Percentiles rank a stretch among this genome's conserved stretches.
Evolutionary conservation across 2,888 invertebrate genomes (phyloP).

Genomic region (Dascillus cervinus): DNA sequence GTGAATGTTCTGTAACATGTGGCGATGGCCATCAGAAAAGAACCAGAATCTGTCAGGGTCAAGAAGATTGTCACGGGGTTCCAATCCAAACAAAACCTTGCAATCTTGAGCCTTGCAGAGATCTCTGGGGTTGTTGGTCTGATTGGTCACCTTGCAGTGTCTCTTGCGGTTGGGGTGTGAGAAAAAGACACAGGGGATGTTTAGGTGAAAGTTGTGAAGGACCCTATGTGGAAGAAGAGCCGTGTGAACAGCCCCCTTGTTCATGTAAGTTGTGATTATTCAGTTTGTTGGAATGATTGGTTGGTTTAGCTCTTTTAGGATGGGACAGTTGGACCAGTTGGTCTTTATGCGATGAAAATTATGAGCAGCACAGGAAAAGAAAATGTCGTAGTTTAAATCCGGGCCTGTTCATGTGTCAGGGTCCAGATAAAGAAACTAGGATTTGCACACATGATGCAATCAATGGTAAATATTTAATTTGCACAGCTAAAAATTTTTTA

Average conservation of each 20-base stretch:
- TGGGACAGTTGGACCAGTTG: conserved; percentile 75
- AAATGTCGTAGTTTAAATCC: conserved; percentile 52
- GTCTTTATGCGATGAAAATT: conserved; percentile 56
- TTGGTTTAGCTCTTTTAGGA: conserved; percentile 54
- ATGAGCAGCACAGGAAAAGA: conserved; percentile 62
- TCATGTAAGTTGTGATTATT: conserved; percentile 48
- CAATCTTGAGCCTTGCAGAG: conserved; percentile 65
- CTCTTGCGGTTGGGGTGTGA: conserved; percentile 63
- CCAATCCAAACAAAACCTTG: conserved; percentile 60
- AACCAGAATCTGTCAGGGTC: conserved; percentile 50
- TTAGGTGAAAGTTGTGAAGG: conserved; percentile 41
- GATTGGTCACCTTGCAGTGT: conserved; percentile 77
- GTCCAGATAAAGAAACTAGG: conserved; percentile 60
- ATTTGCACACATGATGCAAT: conserved; percentile 46
- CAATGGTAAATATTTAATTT: conserved; percentile 27
- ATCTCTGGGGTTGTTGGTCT: conserved; percentile 80
- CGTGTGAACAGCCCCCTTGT: conserved; percentile 64
- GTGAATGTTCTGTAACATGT: conserved; percentile 57
- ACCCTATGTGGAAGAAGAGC: conserved; percentile 55
- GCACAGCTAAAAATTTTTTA: background rate
- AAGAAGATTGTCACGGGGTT: conserved; percentile 46
- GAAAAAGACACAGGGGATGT: conserved; percentile 62
- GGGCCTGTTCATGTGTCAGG: conserved; percentile 57
- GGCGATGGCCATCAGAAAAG: conserved; percentile 65
- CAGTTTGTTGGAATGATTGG: conserved; percentile 11